Evolutionary conservation across 2,888 invertebrate species (phyloP).

Genomic region (Volucella zonaria): DNA sequence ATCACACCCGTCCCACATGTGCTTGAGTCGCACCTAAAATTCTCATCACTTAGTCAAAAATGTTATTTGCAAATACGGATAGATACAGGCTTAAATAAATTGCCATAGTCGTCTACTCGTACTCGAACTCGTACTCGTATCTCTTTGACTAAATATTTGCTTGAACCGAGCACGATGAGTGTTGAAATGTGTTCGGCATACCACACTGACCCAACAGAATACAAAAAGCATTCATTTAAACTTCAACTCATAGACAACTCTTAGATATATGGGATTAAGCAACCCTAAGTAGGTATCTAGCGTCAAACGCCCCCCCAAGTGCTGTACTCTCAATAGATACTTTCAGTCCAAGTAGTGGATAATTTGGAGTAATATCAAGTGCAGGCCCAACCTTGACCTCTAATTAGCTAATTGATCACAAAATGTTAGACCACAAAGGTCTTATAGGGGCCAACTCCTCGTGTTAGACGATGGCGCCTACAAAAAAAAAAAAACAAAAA

Average conservation of each 20-base stretch:
- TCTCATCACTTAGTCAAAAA: conserved; percentile 13
- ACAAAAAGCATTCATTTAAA: conserved; percentile 24
- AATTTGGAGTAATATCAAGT: neutral
- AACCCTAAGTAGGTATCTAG: conserved; percentile 14
- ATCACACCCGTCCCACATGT: neutral
- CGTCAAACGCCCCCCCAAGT: neutral
- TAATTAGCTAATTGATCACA: conserved; percentile 2
- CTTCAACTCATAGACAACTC: neutral
- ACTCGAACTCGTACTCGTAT: neutral
- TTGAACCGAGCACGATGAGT: neutral
- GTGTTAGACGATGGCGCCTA: no score
- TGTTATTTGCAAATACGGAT: conserved; percentile 15
- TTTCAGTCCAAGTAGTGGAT: no score
- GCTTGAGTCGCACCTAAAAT: conserved; percentile 29
- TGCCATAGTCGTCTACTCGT: neutral
- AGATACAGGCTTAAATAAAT: neutral
- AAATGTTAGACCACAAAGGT: neutral
- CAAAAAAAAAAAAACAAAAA: no score
- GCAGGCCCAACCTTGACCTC: neutral
- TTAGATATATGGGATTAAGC: neutral
- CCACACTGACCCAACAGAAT: neutral
- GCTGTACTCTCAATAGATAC: neutral
- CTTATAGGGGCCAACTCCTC: neutral
- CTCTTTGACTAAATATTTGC: conserved; percentile 20
- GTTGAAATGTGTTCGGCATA: conserved; percentile 7